A percentile compares a stretch with the other conserved stretches of the same genome.
phyloP scores from a whole-genome alignment of 2,113 vertebrate species.

The Pygoscelis antarcticus region DNA sequence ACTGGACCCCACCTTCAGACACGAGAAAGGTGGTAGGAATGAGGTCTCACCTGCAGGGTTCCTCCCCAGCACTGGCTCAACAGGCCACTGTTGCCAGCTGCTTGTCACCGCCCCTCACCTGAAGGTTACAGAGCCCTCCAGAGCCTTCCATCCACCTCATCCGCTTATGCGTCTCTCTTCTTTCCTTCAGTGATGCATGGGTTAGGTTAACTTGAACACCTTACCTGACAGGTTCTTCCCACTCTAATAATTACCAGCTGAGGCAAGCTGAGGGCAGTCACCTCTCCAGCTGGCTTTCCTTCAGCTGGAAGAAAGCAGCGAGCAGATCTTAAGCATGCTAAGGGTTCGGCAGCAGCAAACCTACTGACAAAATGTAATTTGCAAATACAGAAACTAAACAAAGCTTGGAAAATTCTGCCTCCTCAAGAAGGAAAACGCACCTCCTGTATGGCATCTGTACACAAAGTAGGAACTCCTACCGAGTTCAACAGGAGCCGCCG shows the following conservation, averaged over 20 bases:
- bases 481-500: neutral
- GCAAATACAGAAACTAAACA: neutral
- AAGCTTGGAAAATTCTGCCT: neutral
- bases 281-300: neutral
- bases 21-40: neutral
- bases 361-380: neutral
- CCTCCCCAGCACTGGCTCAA: neutral
- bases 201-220: neutral
- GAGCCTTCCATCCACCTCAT: neutral
- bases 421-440: neutral
- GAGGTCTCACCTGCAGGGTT: neutral
- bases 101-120: neutral
- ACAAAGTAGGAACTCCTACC: neutral
- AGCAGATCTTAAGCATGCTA: neutral
- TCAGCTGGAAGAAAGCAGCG: neutral
- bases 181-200: neutral
- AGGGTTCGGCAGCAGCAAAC: neutral
- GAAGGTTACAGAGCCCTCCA: neutral
- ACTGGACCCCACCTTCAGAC: neutral
- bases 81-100: neutral
- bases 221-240: neutral
- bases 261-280: neutral
- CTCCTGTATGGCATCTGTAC: neutral
- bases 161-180: accelerated
- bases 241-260: neutral